Conservation (phyloP, 2,113 vertebrate genomes). For the Corynorhinus townsendii region DNA sequence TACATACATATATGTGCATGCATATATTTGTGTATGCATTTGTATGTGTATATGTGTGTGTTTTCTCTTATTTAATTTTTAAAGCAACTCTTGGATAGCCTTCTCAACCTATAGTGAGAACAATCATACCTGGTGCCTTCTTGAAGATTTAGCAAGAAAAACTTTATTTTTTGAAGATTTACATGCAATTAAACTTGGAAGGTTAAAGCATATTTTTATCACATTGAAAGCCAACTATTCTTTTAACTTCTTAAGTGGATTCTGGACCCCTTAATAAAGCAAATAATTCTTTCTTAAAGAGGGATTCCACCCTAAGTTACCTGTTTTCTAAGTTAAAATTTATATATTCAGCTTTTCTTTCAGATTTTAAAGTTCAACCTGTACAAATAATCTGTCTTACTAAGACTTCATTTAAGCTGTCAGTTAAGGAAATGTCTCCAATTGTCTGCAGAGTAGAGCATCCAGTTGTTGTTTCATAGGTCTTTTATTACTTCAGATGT, state of each 20-base stretch:
- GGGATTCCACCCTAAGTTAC: not conserved
- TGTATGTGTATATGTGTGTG: not conserved
- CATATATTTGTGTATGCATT: not conserved
- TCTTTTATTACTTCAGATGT: slow-evolving; percentile 2
- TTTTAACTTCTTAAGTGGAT: not conserved
- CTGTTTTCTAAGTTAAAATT: slow-evolving; percentile 45
- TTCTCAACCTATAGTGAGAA: not conserved
- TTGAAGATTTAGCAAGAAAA: not conserved
- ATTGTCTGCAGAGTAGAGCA: slow-evolving; percentile 13
- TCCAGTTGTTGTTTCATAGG: slow-evolving; percentile 24
- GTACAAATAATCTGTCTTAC: slow-evolving; percentile 18
- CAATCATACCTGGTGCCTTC: not conserved
- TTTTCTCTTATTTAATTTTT: not conserved
- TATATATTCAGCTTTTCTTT: slow-evolving; percentile 6
- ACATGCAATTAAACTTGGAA: slow-evolving; percentile 29
- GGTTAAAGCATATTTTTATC: slow-evolving; percentile 30
- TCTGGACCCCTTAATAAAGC: not conserved
- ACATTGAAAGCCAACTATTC: not conserved
- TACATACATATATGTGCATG: not conserved
- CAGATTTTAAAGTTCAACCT: slow-evolving; percentile 32
- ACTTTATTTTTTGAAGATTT: slow-evolving; percentile 1
- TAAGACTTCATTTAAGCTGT: not conserved
- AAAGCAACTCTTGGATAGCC: not conserved
- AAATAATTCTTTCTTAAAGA: slow-evolving; percentile 49
- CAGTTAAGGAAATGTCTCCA: slow-evolving; percentile 26